Conservation (phyloP, 2,888 invertebrate genomes). For the Teinopalpus imperialis region DNA sequence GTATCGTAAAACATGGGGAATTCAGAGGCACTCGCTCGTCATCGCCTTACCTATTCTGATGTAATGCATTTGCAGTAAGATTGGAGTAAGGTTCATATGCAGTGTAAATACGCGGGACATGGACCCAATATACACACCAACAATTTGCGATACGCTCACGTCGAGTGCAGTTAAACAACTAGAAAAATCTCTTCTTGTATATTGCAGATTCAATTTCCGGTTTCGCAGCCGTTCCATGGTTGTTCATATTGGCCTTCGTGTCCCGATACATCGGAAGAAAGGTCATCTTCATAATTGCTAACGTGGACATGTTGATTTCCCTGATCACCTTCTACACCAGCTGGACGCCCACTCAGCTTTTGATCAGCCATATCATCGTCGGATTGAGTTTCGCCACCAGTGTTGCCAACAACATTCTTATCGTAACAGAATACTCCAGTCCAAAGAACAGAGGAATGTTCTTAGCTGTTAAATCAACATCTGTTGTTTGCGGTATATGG, state of each 20-base stretch:
- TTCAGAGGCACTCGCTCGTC: no score
- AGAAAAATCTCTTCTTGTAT: not conserved
- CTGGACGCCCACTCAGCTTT: slow-evolving; percentile 38
- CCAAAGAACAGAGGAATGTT: slow-evolving; percentile 51
- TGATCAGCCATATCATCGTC: slow-evolving; percentile 45
- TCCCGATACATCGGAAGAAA: slow-evolving; percentile 38
- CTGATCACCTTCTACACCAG: slow-evolving; percentile 48
- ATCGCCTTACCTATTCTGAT: no score
- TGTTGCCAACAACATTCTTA: slow-evolving; percentile 28
- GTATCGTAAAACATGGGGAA: no score
- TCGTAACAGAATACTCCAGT: slow-evolving; percentile 48
- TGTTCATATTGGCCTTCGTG: slow-evolving; percentile 33
- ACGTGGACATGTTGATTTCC: slow-evolving; percentile 35
- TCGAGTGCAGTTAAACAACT: no score
- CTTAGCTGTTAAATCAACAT: slow-evolving; percentile 48
- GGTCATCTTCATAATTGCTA: slow-evolving; percentile 29
- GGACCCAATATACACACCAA: no score
- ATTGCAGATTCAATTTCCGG: slow-evolving; percentile 34
- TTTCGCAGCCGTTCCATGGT: slow-evolving; percentile 37
- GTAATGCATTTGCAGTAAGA: no score
- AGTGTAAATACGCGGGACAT: no score
- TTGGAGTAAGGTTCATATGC: no score
- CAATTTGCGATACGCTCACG: no score
- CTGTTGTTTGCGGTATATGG: slow-evolving; percentile 54
- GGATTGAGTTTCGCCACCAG: slow-evolving; percentile 33